Base-by-base conservation (phyloP, 23 tunicate genomes). In the Corella eumyota region DNA sequence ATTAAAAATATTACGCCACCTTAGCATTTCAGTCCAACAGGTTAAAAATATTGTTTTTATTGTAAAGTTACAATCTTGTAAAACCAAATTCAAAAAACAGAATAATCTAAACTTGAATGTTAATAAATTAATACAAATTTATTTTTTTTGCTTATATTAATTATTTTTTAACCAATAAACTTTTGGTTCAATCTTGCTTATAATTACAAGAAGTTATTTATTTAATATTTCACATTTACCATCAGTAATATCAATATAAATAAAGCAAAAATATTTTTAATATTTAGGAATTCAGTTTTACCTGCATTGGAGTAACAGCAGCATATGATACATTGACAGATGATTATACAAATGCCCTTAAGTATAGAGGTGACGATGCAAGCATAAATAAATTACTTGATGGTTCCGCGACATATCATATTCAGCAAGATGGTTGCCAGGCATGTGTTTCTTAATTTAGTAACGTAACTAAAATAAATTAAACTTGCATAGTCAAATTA, bases 341-440 rank as follows among this genome's bases (percentile, higher is more conserved):
- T 45, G 29, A 46, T 25, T 47, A 59, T 30, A 26, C 58, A 4
- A 59, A 29, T 44, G 56, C 77, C 3, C 28, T 71, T 25, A 59
- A 71, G 36, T 71, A 71, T 40, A 59, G 32, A 32, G 77, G 77
- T 1, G 77, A 71, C 32, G 77, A 44, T 19, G 21, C 45, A 4
- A 40, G 32, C 6, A 58, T 71, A 22, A 57, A 60, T n/a, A 53
- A 71, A 36, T 67, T 71, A 1, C 35, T 71, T 21, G 77, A 71
- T 60, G 77, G 61, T 1, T 58, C 60, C 22, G 77, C 67, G 1
- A 24, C 50, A 2, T 71, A 71, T 22, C 47, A 71, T 30, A 45
- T 71, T 20, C 30, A 45, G 21, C 35, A 60, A 5, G 77, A 71
- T 26, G 77, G 77, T 2, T 71, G 77, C 29, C 67, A 71, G 67